Base-by-base conservation (phyloP, 37 sponge, comb jelly and placozoan genomes). In the Diacarnus erythraeanus region DNA sequence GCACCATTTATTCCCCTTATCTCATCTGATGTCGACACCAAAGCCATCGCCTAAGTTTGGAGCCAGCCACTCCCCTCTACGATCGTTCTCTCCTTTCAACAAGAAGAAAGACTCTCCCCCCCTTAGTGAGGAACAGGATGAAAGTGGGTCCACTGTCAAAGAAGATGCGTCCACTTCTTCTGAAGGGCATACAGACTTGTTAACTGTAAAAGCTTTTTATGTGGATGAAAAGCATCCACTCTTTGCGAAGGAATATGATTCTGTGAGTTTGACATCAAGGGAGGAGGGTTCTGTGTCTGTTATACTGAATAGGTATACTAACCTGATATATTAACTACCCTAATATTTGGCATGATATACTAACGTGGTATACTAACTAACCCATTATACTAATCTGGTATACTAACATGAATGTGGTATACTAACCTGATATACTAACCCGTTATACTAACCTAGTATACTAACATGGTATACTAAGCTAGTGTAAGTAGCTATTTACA, bases 1-100 rank as follows among this genome's bases (percentile, higher is more conserved):
- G 0, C 56, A 59, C 0, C 74, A 60, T 20, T 38, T 83, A 26
- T 51, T 89, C 70, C 80, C 84, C 60, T n/a, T 88, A 1, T 37
- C 83, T 31, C 88, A 82, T n/a, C 60, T 79, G 27, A 63, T 78
- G 65, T 87, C 92, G 15, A 84, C 88, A 4, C 84, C 88, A 0
- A 83, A 63, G 39, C 78, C 79, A 29, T 40, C 67, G 26, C 64
- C 57, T 0, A 2, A 23, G 9, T 30, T 27, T 23, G 2, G 15
- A 34, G 9, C 63, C 37, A 5, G 23, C 5, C 60, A 66, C 57
- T 92, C 92, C 38, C 92, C 92, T 5, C 78, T 92, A 38, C 74
- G 92, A n/a, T 77, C 81, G 1, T 92, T 92, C 67, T 77, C 37
- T 38, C 84, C 88, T 3, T 44, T 21, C 6, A 54, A 54, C 35